These are phyloP conservation scores for Brenthis daphne DNA, from an alignment of 2,888 invertebrate species.

Conservation along the genomic window DNA sequence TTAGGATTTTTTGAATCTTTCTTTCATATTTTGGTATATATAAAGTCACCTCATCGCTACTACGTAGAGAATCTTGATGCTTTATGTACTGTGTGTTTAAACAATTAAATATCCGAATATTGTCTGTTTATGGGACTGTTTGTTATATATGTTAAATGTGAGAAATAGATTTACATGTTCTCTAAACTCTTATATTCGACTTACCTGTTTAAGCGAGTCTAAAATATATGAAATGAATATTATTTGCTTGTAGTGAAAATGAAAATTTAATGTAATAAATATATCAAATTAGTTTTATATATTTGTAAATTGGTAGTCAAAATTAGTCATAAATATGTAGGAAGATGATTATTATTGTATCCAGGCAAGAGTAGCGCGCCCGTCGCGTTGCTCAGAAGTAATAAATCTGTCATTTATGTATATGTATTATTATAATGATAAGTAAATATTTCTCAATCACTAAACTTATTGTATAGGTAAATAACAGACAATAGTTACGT, in stretches of 20 bases:
- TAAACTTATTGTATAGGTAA: conserved; percentile 68
- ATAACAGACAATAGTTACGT: conserved; percentile 78
- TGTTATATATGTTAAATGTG: too few species aligned
- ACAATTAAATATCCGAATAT: too few species aligned
- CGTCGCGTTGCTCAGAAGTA: conserved; percentile 40
- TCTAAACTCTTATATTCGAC: too few species aligned
- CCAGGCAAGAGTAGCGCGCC: conserved; percentile 28
- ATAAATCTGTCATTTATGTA: conserved; percentile 37
- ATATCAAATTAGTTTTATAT: conserved; percentile 54
- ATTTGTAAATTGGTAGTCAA: conserved; percentile 57
- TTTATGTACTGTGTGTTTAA: too few species aligned
- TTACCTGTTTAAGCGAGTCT: conserved; percentile 7
- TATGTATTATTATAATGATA: conserved; percentile 37
- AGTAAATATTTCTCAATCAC: conserved; percentile 66
- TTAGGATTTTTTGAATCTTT: too few species aligned
- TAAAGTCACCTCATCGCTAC: too few species aligned
- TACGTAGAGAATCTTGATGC: too few species aligned
- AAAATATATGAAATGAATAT: neutral
- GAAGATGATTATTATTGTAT: conserved; percentile 19
- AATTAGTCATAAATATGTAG: conserved; percentile 34
- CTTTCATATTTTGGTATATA: too few species aligned
- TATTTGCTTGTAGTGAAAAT: conserved; percentile 26
- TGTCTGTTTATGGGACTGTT: too few species aligned
- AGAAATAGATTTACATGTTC: too few species aligned
- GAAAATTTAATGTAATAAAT: conserved; percentile 23